These are phyloP conservation scores for Pluvialis apricaria DNA, from an alignment of 2,113 vertebrate genomes.

Conservation along the genomic window DNA sequence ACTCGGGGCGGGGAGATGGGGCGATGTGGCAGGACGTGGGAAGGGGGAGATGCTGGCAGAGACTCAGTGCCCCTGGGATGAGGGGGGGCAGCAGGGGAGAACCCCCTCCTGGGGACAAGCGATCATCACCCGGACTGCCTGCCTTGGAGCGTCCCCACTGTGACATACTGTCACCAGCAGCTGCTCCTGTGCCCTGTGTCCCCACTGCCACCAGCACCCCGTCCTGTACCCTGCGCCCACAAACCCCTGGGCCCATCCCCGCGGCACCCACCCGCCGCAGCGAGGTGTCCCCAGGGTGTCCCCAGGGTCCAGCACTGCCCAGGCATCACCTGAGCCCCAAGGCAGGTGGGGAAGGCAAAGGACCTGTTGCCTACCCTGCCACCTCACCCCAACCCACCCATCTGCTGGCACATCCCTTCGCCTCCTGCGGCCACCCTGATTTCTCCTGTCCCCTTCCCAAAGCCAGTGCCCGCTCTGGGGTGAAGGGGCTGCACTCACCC, in stretches of 20 bases:
- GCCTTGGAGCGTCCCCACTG: neutral
- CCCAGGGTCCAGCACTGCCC: rapidly evolving
- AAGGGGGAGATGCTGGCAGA: neutral
- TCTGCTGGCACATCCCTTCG: neutral
- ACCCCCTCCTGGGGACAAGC: neutral
- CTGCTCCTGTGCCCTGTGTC: neutral
- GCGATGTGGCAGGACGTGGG: neutral
- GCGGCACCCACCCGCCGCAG: neutral
- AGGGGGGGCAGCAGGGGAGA: neutral
- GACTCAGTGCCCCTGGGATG: neutral
- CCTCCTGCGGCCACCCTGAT: rapidly evolving
- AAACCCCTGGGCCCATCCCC: neutral
- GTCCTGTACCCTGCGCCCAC: neutral
- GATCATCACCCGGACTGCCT: neutral
- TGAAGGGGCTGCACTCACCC: conserved; percentile 19
- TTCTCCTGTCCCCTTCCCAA: neutral
- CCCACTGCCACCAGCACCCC: neutral
- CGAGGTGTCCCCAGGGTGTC: neutral
- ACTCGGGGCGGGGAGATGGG: neutral
- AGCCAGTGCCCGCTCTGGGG: neutral
- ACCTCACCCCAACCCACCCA: neutral
- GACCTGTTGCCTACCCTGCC: neutral
- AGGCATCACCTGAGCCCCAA: neutral
- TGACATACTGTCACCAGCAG: neutral
- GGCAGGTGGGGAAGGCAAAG: neutral